Evolutionary conservation across 2,888 invertebrate genomes (phyloP).

Genomic region (Trissolcus japonicus): DNA sequence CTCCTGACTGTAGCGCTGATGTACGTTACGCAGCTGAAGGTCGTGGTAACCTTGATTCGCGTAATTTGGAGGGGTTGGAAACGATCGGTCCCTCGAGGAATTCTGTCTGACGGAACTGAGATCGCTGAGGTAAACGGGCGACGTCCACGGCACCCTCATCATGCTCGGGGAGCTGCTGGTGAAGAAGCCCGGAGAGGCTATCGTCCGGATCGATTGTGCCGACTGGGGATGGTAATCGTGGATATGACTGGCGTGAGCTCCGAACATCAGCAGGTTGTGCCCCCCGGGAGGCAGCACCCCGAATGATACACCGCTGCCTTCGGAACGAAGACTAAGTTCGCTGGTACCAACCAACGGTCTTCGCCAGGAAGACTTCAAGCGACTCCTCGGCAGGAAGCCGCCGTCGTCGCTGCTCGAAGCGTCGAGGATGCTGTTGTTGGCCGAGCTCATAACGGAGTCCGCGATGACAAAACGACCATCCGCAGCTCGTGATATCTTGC

Average conservation of each 20-base stretch:
- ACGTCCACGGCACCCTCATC: slow-evolving; percentile 82
- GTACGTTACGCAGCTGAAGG: slow-evolving; percentile 81
- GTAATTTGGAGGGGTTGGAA: slow-evolving; percentile 72
- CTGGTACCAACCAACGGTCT: slow-evolving; percentile 82
- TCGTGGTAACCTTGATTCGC: slow-evolving; percentile 87
- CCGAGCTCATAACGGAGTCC: slow-evolving; percentile 77
- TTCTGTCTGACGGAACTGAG: slow-evolving; percentile 90
- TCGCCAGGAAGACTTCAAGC: slow-evolving; percentile 81
- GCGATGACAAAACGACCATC: slow-evolving; percentile 85
- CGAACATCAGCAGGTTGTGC: slow-evolving; percentile 58
- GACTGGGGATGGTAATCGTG: slow-evolving; percentile 60
- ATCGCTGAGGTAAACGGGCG: slow-evolving; percentile 87
- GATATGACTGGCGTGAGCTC: slow-evolving; percentile 54
- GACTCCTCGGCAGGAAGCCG: slow-evolving; percentile 84
- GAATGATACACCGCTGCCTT: slow-evolving; percentile 79
- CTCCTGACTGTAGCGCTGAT: slow-evolving; percentile 84
- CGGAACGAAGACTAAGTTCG: slow-evolving; percentile 82
- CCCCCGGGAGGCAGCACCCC: slow-evolving; percentile 55
- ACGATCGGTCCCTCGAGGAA: slow-evolving; percentile 86
- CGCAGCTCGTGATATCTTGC: slow-evolving; percentile 84
- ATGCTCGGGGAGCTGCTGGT: slow-evolving; percentile 79
- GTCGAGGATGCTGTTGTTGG: slow-evolving; percentile 79
- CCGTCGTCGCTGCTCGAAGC: slow-evolving; percentile 88
- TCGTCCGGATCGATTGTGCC: slow-evolving; percentile 33
- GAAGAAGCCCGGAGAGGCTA: slow-evolving; percentile 65